Evolutionary conservation across 2,888 invertebrate species (phyloP).

Genomic region (Aleiodes leptofemur): DNA sequence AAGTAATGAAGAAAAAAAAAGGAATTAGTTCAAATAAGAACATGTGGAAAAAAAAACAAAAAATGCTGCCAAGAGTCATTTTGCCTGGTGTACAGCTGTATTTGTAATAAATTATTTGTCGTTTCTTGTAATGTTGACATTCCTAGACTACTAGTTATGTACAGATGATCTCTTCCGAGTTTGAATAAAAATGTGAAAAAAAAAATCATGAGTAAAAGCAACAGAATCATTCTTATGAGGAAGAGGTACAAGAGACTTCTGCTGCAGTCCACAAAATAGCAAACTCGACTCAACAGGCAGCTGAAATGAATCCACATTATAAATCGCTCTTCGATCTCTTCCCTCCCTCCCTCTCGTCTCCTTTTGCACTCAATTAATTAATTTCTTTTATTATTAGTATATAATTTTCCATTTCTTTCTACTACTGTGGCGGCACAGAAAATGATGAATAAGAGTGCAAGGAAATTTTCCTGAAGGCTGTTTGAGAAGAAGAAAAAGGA

Average conservation of each 20-base stretch:
- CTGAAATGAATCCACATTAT: conserved; percentile 1
- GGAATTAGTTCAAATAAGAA: conserved; percentile 39
- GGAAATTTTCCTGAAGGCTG: too few relatives aligned
- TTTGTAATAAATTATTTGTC: conserved; percentile 74
- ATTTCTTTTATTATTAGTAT: not conserved
- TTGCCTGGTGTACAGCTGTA: conserved; percentile 72
- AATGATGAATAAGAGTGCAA: too few relatives aligned
- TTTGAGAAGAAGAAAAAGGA: too few relatives aligned
- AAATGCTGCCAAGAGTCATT: conserved; percentile 68
- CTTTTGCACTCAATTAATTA: conserved; percentile 7
- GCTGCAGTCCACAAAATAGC: conserved; percentile 7
- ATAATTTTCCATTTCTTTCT: too few relatives aligned
- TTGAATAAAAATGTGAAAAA: conserved; percentile 39
- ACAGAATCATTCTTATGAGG: conserved; percentile 51
- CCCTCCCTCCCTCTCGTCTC: not conserved
- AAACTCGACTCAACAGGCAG: conserved; percentile 25
- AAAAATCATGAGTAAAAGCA: conserved; percentile 46
- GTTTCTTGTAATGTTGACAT: conserved; percentile 73
- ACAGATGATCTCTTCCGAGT: conserved; percentile 55
- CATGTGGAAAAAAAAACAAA: conserved; percentile 25
- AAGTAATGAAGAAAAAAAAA: conserved; percentile 51
- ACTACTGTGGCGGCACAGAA: too few relatives aligned
- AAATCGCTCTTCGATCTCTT: not conserved
- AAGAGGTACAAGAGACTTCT: conserved; percentile 54
- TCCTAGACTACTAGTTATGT: conserved; percentile 68